A percentile compares a stretch with the other conserved stretches of the same genome.
Conservation (phyloP, 2,888 invertebrate species). For the Polydrusus pterygomalis region DNA sequence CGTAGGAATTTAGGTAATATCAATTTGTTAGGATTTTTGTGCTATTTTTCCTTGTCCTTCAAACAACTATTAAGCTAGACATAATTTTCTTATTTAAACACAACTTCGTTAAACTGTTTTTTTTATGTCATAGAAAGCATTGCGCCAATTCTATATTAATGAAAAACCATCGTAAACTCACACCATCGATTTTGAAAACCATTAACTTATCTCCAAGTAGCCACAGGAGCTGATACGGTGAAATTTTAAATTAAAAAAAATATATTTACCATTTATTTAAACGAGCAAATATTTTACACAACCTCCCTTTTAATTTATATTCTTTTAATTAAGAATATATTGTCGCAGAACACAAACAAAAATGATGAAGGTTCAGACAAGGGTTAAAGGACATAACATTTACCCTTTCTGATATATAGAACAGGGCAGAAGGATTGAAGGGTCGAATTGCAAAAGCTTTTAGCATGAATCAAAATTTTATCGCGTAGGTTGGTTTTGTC, state of each 20-base stretch:
- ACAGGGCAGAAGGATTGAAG: not conserved
- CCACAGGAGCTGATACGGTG: no score
- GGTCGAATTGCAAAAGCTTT: not conserved
- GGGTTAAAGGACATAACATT: not conserved
- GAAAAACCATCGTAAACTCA: no score
- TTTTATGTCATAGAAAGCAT: no score
- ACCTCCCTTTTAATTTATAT: not conserved
- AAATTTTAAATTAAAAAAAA: not conserved
- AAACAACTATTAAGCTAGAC: no score
- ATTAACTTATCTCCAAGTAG: not conserved
- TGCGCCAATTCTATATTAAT: no score
- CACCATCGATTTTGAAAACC: not conserved
- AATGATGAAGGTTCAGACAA: not conserved
- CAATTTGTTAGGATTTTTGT: no score
- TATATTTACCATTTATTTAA: no score
- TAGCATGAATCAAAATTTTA: slow-evolving; percentile 1
- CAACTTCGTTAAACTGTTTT: no score
- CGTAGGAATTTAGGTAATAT: no score
- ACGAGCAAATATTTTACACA: not conserved
- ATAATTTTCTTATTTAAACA: no score
- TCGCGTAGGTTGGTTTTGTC: not conserved
- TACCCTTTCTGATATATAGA: slow-evolving; percentile 7
- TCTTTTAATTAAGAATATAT: not conserved
- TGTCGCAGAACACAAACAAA: not conserved
- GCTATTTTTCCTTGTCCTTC: no score